A percentile compares a stretch with the other conserved stretches of the same genome.
Evolutionary conservation across 2,797 vertebrate genomes (phyloP).

Genomic region (Triplophysa yarkandensis): DNA sequence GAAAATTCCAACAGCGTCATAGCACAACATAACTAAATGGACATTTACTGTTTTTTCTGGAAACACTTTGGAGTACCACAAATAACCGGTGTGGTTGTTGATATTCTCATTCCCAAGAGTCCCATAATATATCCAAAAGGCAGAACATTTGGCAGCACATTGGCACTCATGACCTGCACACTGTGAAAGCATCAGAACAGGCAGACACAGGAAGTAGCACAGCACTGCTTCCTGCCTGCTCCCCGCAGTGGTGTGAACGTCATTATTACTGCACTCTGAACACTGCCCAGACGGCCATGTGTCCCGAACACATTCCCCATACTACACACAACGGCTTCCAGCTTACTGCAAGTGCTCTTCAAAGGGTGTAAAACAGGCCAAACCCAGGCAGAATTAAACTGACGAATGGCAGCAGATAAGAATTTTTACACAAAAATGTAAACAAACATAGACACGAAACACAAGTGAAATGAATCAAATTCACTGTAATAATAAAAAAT

Average conservation of each 20-base stretch:
- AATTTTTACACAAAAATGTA: no score
- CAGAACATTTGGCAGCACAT: slow-evolving; percentile 44
- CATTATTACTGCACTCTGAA: slow-evolving; percentile 48
- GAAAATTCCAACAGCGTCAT: background rate
- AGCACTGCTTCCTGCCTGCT: slow-evolving; percentile 24
- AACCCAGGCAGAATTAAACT: slow-evolving; percentile 72
- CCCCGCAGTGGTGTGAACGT: slow-evolving; percentile 42
- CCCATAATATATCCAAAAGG: background rate
- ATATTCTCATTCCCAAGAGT: no score
- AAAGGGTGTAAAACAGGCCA: slow-evolving; percentile 72
- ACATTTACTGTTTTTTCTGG: no score
- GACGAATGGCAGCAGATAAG: slow-evolving; percentile 70
- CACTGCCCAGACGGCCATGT: slow-evolving; percentile 52
- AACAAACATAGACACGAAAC: background rate
- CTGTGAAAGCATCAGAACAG: slow-evolving; percentile 47
- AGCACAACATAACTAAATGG: no score
- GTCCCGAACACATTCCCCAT: slow-evolving; percentile 63
- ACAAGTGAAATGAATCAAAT: no score
- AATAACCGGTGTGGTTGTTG: no score
- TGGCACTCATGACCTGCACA: slow-evolving; percentile 24
- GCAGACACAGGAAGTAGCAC: slow-evolving; percentile 47
- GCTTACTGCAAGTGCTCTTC: slow-evolving; percentile 60
- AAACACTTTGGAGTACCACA: no score
- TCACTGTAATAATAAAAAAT: no score
- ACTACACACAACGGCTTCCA: slow-evolving; percentile 59